These are phyloP conservation scores for Ditula angustiorana DNA, from an alignment of 2,888 invertebrate genomes.

Conservation along the genomic window DNA sequence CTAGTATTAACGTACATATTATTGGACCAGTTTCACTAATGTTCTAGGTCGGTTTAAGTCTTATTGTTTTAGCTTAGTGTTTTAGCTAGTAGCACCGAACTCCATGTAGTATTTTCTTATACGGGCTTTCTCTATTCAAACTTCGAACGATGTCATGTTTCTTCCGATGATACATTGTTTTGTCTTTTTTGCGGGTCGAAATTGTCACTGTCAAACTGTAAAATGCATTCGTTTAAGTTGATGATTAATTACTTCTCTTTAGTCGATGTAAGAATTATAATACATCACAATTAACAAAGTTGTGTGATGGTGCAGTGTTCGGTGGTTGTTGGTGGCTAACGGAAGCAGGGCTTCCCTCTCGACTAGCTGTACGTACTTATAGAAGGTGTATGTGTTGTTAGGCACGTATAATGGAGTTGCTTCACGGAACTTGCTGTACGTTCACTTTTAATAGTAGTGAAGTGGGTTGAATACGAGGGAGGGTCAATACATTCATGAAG, in stretches of 20 bases:
- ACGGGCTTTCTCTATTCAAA: background rate
- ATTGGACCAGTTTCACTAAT: too few species aligned
- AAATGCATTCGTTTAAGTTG: too few species aligned
- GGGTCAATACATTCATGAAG: background rate
- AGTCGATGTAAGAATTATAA: too few species aligned
- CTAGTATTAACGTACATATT: too few species aligned
- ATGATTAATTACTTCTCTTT: too few species aligned
- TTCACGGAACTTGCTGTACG: conserved; percentile 3
- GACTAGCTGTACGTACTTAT: conserved; percentile 7
- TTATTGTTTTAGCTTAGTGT: too few species aligned
- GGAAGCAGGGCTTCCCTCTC: conserved; percentile 71
- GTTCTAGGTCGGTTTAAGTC: too few species aligned
- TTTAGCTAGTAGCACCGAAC: too few species aligned
- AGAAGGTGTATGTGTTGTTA: conserved; percentile 1
- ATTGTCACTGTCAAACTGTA: background rate
- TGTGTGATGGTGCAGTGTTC: conserved; percentile 11
- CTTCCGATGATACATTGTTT: background rate
- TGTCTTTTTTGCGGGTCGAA: background rate
- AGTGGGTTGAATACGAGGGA: background rate
- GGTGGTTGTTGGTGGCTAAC: background rate
- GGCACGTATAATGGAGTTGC: conserved; percentile 10
- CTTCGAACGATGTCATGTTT: background rate
- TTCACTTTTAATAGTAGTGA: background rate
- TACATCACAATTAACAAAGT: conserved; percentile 2
- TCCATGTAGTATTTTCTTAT: too few species aligned